These are phyloP conservation scores for Embiotoca jacksoni DNA, from an alignment of 2,113 vertebrate species.

Conservation along the genomic window DNA sequence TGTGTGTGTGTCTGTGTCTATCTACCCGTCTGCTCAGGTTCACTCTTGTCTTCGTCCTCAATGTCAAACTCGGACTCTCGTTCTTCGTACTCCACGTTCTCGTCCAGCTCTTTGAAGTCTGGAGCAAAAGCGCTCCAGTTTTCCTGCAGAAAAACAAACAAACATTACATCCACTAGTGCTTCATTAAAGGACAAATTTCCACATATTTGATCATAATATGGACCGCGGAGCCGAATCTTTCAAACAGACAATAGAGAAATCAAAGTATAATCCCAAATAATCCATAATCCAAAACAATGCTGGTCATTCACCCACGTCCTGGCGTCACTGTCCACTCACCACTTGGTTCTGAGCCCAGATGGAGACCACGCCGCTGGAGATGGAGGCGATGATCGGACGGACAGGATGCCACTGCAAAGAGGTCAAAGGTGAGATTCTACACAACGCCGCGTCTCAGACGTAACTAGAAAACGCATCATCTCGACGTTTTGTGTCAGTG, in stretches of 20 bases:
- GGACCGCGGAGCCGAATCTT: background rate
- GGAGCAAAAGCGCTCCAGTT: slow-evolving; percentile 99
- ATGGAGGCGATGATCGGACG: slow-evolving; percentile 98
- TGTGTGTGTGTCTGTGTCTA: background rate
- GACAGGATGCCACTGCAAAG: slow-evolving; percentile 95
- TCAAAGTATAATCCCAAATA: no score
- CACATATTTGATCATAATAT: background rate
- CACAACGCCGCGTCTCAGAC: no score
- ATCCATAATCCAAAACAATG: no score
- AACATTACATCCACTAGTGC: background rate
- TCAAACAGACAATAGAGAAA: no score
- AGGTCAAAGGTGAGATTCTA: slow-evolving; percentile 16
- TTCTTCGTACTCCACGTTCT: slow-evolving; percentile 98
- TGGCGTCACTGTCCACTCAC: slow-evolving; percentile 80
- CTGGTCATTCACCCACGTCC: no score
- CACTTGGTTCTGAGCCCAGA: slow-evolving; percentile 99
- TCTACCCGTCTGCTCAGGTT: slow-evolving; percentile 96
- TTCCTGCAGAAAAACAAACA: slow-evolving; percentile 84
- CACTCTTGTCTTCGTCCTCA: slow-evolving; percentile 98
- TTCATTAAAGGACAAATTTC: background rate
- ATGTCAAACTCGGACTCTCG: slow-evolving; percentile 98
- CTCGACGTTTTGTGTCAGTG: background rate
- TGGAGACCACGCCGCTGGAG: slow-evolving; percentile 97
- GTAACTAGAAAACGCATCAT: no score
- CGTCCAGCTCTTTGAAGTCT: slow-evolving; percentile 98